Base-by-base conservation (phyloP, 2,888 invertebrate genomes). In the Andrena praecox region DNA sequence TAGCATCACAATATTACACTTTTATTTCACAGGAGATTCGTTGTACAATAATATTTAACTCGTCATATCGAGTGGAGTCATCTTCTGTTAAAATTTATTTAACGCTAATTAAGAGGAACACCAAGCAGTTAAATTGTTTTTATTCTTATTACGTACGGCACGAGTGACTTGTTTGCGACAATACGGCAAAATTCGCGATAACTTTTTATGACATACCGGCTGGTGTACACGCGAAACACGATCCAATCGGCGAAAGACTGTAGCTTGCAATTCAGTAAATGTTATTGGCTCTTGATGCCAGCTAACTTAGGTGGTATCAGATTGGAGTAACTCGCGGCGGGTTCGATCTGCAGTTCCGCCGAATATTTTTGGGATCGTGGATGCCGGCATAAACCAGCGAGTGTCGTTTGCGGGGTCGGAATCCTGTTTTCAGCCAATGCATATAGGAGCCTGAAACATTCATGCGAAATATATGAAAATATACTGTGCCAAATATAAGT, bases 251-350 rank as follows among this genome's bases (percentile, higher is more conserved):
- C 66, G 70, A 87, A 85, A 79, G 74, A 52, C 62, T 64, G 33
- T 59, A 76, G 71, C 56, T 5, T 74, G 63, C 77, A 82, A 83
- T 86, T 80, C 42, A 16, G 78, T 86, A 85, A 88, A 88, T 85
- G 88, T 85, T 76, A 88, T 80, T 82, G 82, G 80, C 69, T 68
- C 59, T 78, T 82, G 80, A 86, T 88, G 88, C 82, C 86, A 88
- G 84, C 79, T 84, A 78, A 80, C 68, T 68, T 86, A 85, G 77
- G 64, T 77, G 77, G 56, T 88, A 88, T 88, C 86, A 82, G 85
- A 88, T 85, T 79, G 83, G 80, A 86, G 80, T 84, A 80, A 72
- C 72, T 66, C 70, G 64, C 62, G 70, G 73, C 67, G 73, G 67
- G 59, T 87, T 79, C 80, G 50, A 72, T 71, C 69, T 73, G 71